Evolutionary conservation across 2,113 vertebrate species (phyloP), one percentile per base, ranked within the genome.

Genomic region (Oriolus oriolus): DNA sequence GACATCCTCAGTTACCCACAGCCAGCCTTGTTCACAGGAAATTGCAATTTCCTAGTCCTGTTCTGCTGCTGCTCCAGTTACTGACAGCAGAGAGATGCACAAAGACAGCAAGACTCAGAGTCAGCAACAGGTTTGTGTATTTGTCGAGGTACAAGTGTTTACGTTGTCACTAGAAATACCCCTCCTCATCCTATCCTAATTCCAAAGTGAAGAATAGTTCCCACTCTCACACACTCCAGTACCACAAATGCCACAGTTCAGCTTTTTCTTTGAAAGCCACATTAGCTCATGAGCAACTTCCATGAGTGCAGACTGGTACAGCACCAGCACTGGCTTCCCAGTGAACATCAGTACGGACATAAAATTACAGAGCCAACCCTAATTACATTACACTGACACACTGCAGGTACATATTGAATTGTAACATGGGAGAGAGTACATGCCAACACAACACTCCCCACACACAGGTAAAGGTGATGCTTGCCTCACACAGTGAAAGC

Each of bases 361-460:
- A 31, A 66, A 91, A 6, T 69, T 77, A 49, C 41, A 61, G 59
- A 44, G 41, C 10, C 6, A 44, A 14, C 12, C 23, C 31, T 54
- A 31, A 44, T 66, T 61, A 14, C 7, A 7, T 45, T 21, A 37
- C 28, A 47, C 1, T 0, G 0, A 49, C 0, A 0, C 8, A 19
- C 33, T 76, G 27, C 44, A 76, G 31, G 35, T 22, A 35, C 14
- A 0, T 5, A 7, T 0, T 31, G 30, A 59, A 14, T 16, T 45
- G 19, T 37, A 47, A 27, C 7, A 5, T 4, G 2, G 4, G 28
- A 37, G 13, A 68, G 22, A 73, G 39, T 20, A 42, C 1, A 0
- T 21, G 35, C 44, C 14, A 10, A 39, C 74, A 28, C 68, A 80
- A 30, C 41, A 6, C 5, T 31, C 30, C 56, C 30, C 26, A 6